Base-by-base conservation (phyloP, 37 sponge, comb jelly and placozoan genomes). In the Petrosia ficiformis region DNA sequence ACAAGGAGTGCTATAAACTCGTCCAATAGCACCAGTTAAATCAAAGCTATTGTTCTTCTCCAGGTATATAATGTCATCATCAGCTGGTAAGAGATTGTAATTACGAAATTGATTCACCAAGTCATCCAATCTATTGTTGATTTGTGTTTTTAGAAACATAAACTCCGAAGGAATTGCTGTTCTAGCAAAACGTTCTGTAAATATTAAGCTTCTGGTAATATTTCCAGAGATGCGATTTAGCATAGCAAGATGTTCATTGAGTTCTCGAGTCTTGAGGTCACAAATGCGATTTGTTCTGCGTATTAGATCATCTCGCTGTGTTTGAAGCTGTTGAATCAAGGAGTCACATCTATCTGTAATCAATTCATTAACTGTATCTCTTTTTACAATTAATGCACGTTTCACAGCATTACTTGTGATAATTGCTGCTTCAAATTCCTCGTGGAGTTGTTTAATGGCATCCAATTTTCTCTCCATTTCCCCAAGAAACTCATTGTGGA, bases 1-100 rank as follows among this genome's bases (percentile, higher is more conserved):
- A 48, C 35, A 33, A 33, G 68, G 68, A 33, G 33, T 67, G 32
- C 68, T 67, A 35, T 67, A 67, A 35, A 11, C 32, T 67, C 24
- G 28, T 35, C 33, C 68, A 48, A 48, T 19, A 8, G 14, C 14
- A 19, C 14, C 14, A 48, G 54, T 14, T 19, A 14, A 14, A 48
- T 19, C 14, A 14, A 19, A 8, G 14, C 14, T 14, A 48, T 48
- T 48, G 54, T 14, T 48, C 14, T 8, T 8, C 54, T 48, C 14
- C 54, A 48, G 14, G 14, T 48, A 48, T 14, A 48, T 8, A 8
- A 19, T 14, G 14, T 48, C 54, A 48, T 48, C 54, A 48, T 48
- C 54, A 19, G 54, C 54, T 48, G 54, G 54, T 48, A 14, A 48
- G 8, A 48, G 14, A 14, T 48, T 14, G 14, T 19, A 48, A 14